Evolutionary conservation across 2,888 invertebrate genomes (phyloP), one percentile per base, ranked within the genome.

Genomic region (Hemicrepidius hirtus): DNA sequence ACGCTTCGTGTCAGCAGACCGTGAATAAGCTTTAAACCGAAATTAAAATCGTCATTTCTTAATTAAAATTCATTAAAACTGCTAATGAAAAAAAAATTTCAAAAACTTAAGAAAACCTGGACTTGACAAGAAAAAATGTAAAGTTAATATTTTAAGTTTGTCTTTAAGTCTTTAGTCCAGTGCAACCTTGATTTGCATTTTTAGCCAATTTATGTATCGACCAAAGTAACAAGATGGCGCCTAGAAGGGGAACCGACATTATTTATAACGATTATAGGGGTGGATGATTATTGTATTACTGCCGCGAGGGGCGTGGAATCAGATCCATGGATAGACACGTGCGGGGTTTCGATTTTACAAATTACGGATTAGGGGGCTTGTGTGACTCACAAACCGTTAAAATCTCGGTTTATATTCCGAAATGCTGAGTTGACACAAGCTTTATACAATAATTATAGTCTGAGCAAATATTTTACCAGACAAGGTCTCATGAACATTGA

Each of bases 221-320:
- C 21, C 44, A 49, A 53, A 35, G 67, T n/a, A 49, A 67, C 68
- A 68, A 68, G 68, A 69, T 69, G 69, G 69, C 69, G 69, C 0
- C 68, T 44, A 18, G 16, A 40, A 63, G 63, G 63, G 69, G 63
- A 44, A 37, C 32, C 12, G 50, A 46, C 69, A 55, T 69, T 69
- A 69, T 55, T 62, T 69, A 63, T 69, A 69, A 69, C 55, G 69
- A 63, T 69, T 69, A 63, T 57, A 69, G 55, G 69, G 69, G 68
- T 62, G 68, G 53, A 63, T 63, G 62, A 69, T 69, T 69, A 69
- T 62, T 69, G 63, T 63, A 69, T 69, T 69, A 69, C 40, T 69
- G 69, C 55, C 63, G 40, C 63, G 53, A 69, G 63, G 60, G 64
- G 64, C 64, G 64, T 65, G 64, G 35, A 65, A 35, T 69, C 63